Percentiles rank a stretch among this genome's conserved stretches.
These are phyloP conservation scores for Caracal caracal DNA, from an alignment of 2,113 vertebrate genomes.

Conservation along the genomic window DNA sequence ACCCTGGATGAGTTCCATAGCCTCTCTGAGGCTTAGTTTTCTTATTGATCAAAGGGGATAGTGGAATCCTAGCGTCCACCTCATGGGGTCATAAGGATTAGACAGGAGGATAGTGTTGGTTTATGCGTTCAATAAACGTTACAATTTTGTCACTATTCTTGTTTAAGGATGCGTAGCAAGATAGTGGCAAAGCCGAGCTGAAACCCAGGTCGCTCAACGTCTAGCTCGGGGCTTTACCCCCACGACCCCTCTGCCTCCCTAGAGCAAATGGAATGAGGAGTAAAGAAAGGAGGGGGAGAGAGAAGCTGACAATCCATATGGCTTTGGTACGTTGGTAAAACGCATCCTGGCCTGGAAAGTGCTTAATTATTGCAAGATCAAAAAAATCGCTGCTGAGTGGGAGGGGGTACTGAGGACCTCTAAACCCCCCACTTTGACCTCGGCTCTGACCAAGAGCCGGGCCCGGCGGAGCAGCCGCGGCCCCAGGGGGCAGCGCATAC, in stretches of 20 bases:
- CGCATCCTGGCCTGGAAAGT: not conserved
- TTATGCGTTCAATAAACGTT: not conserved
- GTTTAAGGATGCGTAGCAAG: not conserved
- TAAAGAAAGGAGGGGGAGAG: not conserved
- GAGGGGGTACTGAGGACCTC: constrained; percentile 29
- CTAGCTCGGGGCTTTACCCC: not conserved
- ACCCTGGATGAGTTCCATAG: not conserved
- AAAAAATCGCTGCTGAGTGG: constrained; percentile 16
- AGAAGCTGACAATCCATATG: not conserved
- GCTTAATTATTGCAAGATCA: constrained; percentile 57
- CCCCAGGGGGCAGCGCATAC: constrained; percentile 68
- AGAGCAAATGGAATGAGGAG: not conserved
- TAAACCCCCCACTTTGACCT: constrained; percentile 39
- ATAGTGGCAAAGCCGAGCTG: not conserved
- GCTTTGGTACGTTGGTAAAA: not conserved
- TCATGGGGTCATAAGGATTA: not conserved
- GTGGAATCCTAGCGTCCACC: too few species aligned
- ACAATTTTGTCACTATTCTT: not conserved
- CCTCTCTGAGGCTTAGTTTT: constrained; percentile 17
- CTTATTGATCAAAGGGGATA: not conserved
- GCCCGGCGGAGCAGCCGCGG: constrained; percentile 31
- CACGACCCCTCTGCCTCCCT: not conserved
- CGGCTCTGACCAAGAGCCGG: not conserved
- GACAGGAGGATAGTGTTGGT: not conserved
- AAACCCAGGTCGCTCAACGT: not conserved